Conservation (phyloP, 2,888 invertebrate species). For the Scelioninae gen. 2 region DNA sequence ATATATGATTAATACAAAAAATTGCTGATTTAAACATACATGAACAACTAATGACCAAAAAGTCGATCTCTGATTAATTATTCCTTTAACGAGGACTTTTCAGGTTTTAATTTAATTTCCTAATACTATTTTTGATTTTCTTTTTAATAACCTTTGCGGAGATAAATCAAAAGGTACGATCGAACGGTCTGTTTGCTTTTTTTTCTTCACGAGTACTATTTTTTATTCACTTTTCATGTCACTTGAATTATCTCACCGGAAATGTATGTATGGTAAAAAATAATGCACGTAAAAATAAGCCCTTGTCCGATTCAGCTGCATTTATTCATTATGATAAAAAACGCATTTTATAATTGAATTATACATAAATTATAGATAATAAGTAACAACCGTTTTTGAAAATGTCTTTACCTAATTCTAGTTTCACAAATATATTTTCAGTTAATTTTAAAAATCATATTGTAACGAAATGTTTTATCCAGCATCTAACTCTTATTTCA, state of each 20-base stretch:
- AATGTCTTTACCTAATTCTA: too few species aligned
- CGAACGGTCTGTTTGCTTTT: not conserved
- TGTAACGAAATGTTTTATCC: too few species aligned
- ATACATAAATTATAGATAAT: too few species aligned
- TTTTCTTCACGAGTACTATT: conserved; percentile 4
- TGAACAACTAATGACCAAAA: conserved; percentile 20
- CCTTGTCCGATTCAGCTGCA: not conserved
- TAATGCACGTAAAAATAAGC: not conserved
- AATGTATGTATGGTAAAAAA: not conserved
- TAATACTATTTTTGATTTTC: conserved; percentile 12
- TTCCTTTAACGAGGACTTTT: conserved; percentile 18
- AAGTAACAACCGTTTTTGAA: too few species aligned
- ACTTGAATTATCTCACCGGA: not conserved
- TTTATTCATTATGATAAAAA: too few species aligned
- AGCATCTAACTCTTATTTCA: too few species aligned
- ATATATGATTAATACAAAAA: too few species aligned
- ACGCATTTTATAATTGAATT: too few species aligned
- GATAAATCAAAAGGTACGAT: not conserved
- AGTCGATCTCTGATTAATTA: conserved; percentile 29
- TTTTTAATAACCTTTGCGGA: not conserved
- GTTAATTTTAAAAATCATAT: too few species aligned
- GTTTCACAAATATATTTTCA: too few species aligned
- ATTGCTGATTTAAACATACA: too few species aligned
- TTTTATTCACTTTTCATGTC: conserved; percentile 18
- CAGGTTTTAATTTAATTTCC: conserved; percentile 24